Conservation (phyloP, 2,888 invertebrate genomes). For the Liposcelis brunnea region DNA sequence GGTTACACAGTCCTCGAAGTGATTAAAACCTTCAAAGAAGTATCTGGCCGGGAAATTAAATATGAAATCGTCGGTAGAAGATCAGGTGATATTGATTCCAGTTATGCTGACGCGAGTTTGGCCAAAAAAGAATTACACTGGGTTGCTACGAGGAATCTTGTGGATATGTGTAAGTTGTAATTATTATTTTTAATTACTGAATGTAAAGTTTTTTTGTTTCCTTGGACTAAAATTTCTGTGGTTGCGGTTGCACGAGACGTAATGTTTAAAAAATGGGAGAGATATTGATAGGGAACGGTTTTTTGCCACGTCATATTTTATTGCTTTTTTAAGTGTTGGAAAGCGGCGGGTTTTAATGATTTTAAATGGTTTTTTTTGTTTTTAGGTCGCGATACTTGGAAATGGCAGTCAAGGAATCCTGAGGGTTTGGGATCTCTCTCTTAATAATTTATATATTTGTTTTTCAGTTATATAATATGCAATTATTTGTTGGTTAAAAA, state of each 20-base stretch:
- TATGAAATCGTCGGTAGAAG: conserved; percentile 54
- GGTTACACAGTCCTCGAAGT: conserved; percentile 58
- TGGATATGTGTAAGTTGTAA: conserved; percentile 62
- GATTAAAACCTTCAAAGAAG: conserved; percentile 17
- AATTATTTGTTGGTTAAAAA: no score
- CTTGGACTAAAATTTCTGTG: conserved; percentile 2
- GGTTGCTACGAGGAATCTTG: conserved; percentile 54
- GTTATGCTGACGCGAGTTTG: conserved; percentile 66
- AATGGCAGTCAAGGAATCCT: conserved; percentile 72
- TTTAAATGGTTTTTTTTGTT: conserved; percentile 11
- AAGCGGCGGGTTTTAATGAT: neutral
- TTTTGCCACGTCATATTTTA: neutral
- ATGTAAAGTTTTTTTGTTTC: no score
- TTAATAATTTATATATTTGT: conserved; percentile 5
- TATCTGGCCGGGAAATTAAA: conserved; percentile 43
- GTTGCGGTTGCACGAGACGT: neutral
- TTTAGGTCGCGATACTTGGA: conserved; percentile 57
- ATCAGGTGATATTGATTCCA: conserved; percentile 67
- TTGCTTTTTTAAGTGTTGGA: neutral
- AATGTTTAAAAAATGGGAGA: conserved; percentile 3
- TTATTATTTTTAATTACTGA: neutral
- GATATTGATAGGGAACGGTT: neutral
- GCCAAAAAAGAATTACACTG: conserved; percentile 66
- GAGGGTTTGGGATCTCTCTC: conserved; percentile 37
- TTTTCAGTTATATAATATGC: conserved; percentile 1